Percentiles rank a stretch among this genome's conserved stretches.
Conservation (phyloP, 2,888 invertebrate species). For the Fissipunctia ypsillon region DNA sequence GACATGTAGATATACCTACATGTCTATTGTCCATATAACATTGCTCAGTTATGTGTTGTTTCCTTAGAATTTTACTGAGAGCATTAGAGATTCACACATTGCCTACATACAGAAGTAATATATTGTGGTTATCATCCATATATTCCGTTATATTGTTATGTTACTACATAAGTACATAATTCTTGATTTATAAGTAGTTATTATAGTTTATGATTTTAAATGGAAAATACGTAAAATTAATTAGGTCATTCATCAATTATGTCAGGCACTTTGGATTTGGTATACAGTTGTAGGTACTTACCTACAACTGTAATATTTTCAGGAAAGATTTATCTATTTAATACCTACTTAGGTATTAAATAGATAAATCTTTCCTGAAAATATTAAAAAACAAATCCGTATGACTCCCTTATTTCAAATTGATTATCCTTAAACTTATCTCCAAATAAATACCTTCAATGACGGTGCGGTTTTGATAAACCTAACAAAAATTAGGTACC, state of each 20-base stretch:
- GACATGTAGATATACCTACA: background rate
- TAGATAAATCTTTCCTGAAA: background rate
- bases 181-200: background rate
- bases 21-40: background rate
- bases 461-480: background rate
- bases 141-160: conserved; percentile 5
- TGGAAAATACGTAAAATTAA: background rate
- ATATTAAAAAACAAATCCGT: background rate
- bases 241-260: conserved; percentile 6
- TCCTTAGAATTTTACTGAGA: background rate
- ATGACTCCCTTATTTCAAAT: background rate
- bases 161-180: background rate
- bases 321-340: too few relatives aligned
- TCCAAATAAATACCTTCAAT: background rate
- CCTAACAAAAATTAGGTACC: background rate
- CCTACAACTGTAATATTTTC: too few relatives aligned
- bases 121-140: background rate
- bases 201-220: background rate
- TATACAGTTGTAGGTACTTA: background rate
- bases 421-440: background rate
- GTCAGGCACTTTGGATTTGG: background rate
- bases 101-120: background rate
- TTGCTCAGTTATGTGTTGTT: background rate
- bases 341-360: background rate
- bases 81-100: conserved; percentile 4